Evolutionary conservation across 2,888 invertebrate species (phyloP), one percentile per base, ranked within the genome.

Genomic region (Tanytarsus gracilentus): DNA sequence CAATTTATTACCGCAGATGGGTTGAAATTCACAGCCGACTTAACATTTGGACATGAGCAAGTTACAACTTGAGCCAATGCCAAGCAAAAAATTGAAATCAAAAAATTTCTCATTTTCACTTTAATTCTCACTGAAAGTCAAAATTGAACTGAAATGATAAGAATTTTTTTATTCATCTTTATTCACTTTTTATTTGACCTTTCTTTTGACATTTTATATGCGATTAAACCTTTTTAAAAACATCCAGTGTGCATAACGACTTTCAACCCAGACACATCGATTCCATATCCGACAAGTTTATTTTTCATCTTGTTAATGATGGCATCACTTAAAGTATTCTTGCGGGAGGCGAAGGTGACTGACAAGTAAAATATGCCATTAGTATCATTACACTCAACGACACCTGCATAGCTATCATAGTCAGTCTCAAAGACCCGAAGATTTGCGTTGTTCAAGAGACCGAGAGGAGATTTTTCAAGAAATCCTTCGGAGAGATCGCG

Each of bases 401-500:
- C 21, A 8, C 16, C 44, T 8, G 44, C 44, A 21, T 44, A 44
- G 21, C 39, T 25, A 36, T 36, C 53, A 39, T 53, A 53, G 25
- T 53, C 53, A 36, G 53, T 53, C 4, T n/a, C 26, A 23, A 53
- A 33, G 36, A 53, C 11, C 2, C n/a, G n/a, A 9, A 30, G 8
- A 21, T 23, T 23, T 2, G 36, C 36, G 7, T 36, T 36, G n/a
- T 53, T 36, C 36, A 53, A 21, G 14, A 36, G 39, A 11, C 23
- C 44, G 4, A 44, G 11, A 3, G 44, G 9, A 1, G 44, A 14
- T 36, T 4, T 6, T 3, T 2, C 2, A 1, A 1, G 8, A n/a
- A 52, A 36, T 18, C 36, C 53, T 53, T 33, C 53, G 25, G 39
- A 16, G 29, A 27, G 29, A 4, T 39, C 11, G 14, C 7, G 1